Percentiles rank a stretch among this genome's conserved stretches.
phyloP scores from a whole-genome alignment of 2,797 vertebrate genomes.

The Eutrigla gurnardus region DNA sequence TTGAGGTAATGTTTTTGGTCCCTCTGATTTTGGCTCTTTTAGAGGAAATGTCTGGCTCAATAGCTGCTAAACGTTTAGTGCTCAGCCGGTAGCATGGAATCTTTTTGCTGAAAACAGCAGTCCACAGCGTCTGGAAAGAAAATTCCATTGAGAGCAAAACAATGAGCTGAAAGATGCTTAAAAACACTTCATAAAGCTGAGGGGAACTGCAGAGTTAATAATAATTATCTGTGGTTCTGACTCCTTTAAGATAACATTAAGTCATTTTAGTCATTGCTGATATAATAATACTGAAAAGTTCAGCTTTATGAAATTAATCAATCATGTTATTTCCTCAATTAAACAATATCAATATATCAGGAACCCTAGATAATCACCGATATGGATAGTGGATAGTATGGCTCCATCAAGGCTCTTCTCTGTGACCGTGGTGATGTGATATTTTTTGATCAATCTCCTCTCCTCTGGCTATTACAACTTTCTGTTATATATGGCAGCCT shows the following conservation, averaged over 20 bases:
- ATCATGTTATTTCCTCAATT: background rate
- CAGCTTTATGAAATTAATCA: background rate
- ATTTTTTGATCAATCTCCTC: conserved; percentile 13
- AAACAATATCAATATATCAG: background rate
- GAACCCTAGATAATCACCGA: background rate
- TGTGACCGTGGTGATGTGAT: conserved; percentile 34
- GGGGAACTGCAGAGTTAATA: background rate
- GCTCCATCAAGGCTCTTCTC: conserved; percentile 18
- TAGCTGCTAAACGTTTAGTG: background rate
- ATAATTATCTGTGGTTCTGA: background rate
- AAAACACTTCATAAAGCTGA: background rate
- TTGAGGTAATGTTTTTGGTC: background rate
- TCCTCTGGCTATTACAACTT: conserved; percentile 19
- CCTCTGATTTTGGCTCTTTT: background rate
- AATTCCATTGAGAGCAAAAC: conserved; percentile 1
- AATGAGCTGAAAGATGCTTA: background rate
- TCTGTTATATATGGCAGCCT: conserved; percentile 26
- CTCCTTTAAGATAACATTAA: background rate
- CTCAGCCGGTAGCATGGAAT: background rate
- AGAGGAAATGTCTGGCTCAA: background rate
- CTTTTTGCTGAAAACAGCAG: background rate
- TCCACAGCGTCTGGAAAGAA: background rate
- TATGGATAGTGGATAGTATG: conserved; percentile 13
- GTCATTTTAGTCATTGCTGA: background rate
- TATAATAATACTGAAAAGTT: background rate